phyloP scores from a whole-genome alignment of 2,888 invertebrate genomes.

The Crematogaster levior region DNA sequence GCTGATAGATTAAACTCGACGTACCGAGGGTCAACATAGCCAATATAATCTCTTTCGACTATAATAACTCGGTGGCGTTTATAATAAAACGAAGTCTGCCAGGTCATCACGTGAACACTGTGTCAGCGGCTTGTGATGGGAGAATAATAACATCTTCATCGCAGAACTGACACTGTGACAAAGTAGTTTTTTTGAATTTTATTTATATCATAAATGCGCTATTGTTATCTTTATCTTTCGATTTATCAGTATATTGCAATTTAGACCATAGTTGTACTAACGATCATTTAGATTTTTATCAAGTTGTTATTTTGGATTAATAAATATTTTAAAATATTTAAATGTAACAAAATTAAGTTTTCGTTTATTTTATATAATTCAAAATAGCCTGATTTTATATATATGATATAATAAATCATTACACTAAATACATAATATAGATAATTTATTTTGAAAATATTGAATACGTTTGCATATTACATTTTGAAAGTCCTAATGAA shows the following conservation, averaged over 20 bases:
- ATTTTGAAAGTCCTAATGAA: not conserved
- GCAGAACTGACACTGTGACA: not conserved
- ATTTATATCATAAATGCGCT: conserved; percentile 14
- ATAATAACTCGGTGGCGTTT: conserved; percentile 30
- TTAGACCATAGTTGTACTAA: not conserved
- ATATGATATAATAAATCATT: no score
- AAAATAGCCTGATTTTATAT: not conserved
- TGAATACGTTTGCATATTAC: not conserved
- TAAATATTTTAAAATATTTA: not conserved
- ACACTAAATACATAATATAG: not conserved
- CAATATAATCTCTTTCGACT: conserved; percentile 34
- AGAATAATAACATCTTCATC: not conserved
- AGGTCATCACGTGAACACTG: conserved; percentile 19
- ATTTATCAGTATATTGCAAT: conserved; percentile 6
- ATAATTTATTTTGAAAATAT: no score
- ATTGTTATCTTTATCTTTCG: conserved; percentile 4
- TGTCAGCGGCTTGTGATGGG: conserved; percentile 5
- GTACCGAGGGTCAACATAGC: conserved; percentile 20
- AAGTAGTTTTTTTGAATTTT: conserved; percentile 7
- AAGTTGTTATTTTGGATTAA: not conserved
- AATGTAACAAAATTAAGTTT: conserved; percentile 1
- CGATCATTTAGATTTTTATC: not conserved
- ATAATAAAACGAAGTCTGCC: conserved; percentile 29
- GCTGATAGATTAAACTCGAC: conserved; percentile 46
- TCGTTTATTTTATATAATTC: not conserved